Percentiles rank a stretch among this genome's conserved stretches.
Evolutionary conservation across 2,113 vertebrate species (phyloP).

Genomic region (Syngnathus floridae): DNA sequence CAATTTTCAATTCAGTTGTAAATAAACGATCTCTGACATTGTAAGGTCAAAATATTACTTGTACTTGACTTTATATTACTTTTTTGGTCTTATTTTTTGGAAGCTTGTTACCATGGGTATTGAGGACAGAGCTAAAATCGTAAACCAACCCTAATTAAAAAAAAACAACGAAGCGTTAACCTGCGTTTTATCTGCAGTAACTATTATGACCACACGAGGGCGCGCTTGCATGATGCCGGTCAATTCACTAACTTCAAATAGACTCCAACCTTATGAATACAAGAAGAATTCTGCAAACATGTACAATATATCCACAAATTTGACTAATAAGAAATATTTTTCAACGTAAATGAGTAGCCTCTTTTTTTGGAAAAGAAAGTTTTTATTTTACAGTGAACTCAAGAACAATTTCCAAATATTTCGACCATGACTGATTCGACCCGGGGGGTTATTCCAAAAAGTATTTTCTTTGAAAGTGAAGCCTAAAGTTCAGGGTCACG

Average conservation of each 20-base stretch:
- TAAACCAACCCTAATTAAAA: not conserved
- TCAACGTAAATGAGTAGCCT: too few species aligned
- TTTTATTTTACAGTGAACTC: too few species aligned
- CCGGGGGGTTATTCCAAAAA: too few species aligned
- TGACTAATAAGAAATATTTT: too few species aligned
- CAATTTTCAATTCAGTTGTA: not conserved
- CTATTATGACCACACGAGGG: not conserved
- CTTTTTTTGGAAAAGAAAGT: too few species aligned
- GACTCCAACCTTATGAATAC: not conserved
- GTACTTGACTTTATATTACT: not conserved
- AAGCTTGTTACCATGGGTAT: not conserved
- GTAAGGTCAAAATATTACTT: not conserved
- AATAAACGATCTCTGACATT: not conserved
- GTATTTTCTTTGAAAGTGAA: too few species aligned
- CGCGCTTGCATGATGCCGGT: not conserved
- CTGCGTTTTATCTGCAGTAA: not conserved
- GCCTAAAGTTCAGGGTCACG: too few species aligned
- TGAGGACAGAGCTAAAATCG: not conserved
- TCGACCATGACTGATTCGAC: too few species aligned
- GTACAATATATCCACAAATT: not conserved
- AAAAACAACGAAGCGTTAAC: not conserved
- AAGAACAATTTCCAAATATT: too few species aligned
- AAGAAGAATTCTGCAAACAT: not conserved
- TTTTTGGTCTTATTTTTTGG: not conserved
- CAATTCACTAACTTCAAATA: not conserved